Base-by-base conservation (phyloP, 2,888 invertebrate species). In the Drosophila phalerata region DNA sequence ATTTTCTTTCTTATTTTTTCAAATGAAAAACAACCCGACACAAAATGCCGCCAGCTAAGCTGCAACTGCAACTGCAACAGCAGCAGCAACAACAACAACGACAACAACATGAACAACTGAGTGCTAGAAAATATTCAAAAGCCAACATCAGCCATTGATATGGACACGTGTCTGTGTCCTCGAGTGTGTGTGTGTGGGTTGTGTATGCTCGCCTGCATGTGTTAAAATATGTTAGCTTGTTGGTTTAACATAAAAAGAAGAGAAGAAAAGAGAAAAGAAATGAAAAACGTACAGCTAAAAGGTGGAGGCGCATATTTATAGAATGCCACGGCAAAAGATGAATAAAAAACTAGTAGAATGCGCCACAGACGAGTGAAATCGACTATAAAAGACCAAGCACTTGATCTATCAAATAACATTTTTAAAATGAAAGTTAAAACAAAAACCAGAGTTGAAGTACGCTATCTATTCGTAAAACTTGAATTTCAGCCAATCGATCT, bases 151-250 rank as follows among this genome's bases (percentile, higher is more conserved):
- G 85, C 79, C 85, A 85, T 85, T 85, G 85, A 84, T 87, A 87
- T 85, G 79, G 79, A 77, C 85, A 87, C 79, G 82, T 78, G 74
- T 71, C 57, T 55, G 62, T 73, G 64, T 71, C 60, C 37, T 17
- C 45, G 53, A 49, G 47, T 61, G 28, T 28, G 68, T 63, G 61
- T 61, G 43, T 34, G 43, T 15, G 32, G 28, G 51, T 30, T 70
- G 64, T 74, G 62, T 69, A 66, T 76, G 69, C 63, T 32, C 49
- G 74, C 69, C 68, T 81, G 77, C 69, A 73, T 82, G 77, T 87
- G 88, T 81, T 82, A 81, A 88, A 88, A 89, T 89, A 89, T 87
- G 87, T 89, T 85, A 81, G 89, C 80, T 81, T 88, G 85, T 85
- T 88, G 86, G 89, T 79, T 88, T 85, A 84, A 77, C 85, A 84